Evolutionary conservation across 2,113 vertebrate species (phyloP).

Genomic region (Poeciliopsis prolifica): DNA sequence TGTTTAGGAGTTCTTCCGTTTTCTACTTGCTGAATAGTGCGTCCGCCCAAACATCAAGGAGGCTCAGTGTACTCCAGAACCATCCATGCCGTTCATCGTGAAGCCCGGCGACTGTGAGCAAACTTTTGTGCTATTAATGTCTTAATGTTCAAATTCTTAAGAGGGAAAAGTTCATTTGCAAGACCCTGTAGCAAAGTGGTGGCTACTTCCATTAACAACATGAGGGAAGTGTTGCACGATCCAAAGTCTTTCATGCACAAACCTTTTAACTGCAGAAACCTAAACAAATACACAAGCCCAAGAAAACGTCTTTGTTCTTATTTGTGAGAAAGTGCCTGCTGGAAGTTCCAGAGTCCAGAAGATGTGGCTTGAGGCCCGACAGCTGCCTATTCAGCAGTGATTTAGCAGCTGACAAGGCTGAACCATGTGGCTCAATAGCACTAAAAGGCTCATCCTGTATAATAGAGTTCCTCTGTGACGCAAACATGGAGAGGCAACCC

Average conservation of each 20-base stretch:
- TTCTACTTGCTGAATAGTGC: too few species aligned
- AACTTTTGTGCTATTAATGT: too few species aligned
- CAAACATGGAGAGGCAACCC: constrained; percentile 58
- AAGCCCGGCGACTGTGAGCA: too few species aligned
- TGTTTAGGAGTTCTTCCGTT: too few species aligned
- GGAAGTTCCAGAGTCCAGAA: not conserved
- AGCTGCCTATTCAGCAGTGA: constrained; percentile 67
- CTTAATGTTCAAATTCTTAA: too few species aligned
- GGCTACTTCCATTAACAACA: not conserved
- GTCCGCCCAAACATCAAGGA: too few species aligned
- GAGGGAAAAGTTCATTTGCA: too few species aligned
- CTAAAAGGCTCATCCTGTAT: constrained; percentile 80
- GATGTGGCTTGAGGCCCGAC: constrained; percentile 41
- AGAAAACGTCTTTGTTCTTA: not conserved
- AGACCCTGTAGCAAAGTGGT: not conserved
- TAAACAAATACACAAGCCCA: not conserved
- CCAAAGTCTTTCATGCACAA: too few species aligned
- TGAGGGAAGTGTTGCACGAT: not conserved
- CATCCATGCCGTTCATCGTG: too few species aligned
- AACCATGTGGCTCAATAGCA: constrained; percentile 74
- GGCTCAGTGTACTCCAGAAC: too few species aligned
- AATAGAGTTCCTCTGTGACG: constrained; percentile 79
- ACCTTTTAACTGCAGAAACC: not conserved
- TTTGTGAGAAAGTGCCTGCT: not conserved
- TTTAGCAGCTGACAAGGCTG: constrained; percentile 69